These are phyloP conservation scores for Caenorhabditis virilis DNA, from an alignment of 2,888 invertebrate species.

Conservation along the genomic window DNA sequence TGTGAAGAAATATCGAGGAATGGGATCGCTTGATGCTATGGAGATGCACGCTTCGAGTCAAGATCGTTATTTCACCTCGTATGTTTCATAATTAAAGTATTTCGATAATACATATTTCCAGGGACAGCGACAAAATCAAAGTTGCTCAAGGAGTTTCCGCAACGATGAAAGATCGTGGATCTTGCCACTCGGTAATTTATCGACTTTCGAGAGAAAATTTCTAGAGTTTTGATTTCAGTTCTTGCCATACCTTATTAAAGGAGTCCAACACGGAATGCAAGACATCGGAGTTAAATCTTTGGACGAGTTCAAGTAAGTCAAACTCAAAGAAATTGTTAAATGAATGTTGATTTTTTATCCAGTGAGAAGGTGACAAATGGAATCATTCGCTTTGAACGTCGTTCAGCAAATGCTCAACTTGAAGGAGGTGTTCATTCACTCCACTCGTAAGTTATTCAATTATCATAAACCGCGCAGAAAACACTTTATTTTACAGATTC, in stretches of 20 bases:
- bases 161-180: conserved; percentile 95
- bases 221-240: conserved; percentile 73
- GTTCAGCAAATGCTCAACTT: conserved; percentile 90
- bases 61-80: conserved; percentile 68
- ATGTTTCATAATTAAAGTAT: neutral
- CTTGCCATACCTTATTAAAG: conserved; percentile 91
- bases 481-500: conserved; percentile 21
- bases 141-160: conserved; percentile 99
- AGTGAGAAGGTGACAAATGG: conserved; percentile 81
- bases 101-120: conserved; percentile 69
- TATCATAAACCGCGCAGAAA: neutral
- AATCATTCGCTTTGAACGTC: conserved; percentile 89
- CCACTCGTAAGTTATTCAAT: conserved; percentile 79
- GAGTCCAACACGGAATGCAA: conserved; percentile 93
- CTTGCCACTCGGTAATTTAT: too few species aligned
- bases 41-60: conserved; percentile 73
- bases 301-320: conserved; percentile 37
- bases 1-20: conserved; percentile 95
- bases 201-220: too few species aligned
- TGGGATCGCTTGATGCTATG: conserved; percentile 99
- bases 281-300: conserved; percentile 79
- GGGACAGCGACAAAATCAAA: conserved; percentile 90
- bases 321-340: neutral
- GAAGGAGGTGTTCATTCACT: conserved; percentile 98
- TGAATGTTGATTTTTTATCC: conserved; percentile 65